Evolutionary conservation across 2,888 invertebrate genomes (phyloP).

Genomic region (Tortrix viridana): DNA sequence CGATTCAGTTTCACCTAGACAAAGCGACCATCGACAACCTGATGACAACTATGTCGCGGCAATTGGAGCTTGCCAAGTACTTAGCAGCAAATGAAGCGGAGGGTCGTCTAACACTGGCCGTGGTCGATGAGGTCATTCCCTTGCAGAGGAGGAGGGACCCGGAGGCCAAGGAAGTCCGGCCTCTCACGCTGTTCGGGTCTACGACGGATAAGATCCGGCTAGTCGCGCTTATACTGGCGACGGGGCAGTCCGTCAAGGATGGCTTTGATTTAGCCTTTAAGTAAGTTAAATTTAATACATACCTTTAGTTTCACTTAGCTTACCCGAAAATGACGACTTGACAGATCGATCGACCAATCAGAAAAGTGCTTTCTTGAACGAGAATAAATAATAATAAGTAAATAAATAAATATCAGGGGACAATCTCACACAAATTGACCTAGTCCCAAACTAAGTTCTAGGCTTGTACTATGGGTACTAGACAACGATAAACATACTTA

Average conservation of each 20-base stretch:
- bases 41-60: constrained; percentile 91
- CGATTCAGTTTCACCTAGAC: constrained; percentile 88
- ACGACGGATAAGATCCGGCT: constrained; percentile 87
- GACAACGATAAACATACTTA: too few relatives aligned
- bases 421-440: too few relatives aligned
- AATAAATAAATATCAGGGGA: too few relatives aligned
- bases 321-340: background rate
- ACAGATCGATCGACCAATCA: background rate
- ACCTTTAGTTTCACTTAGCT: too few relatives aligned
- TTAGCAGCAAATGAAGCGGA: constrained; percentile 86
- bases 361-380: too few relatives aligned
- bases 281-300: too few relatives aligned
- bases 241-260: constrained; percentile 87
- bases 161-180: constrained; percentile 57
- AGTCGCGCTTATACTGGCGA: constrained; percentile 87
- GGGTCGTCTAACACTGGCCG: constrained; percentile 71
- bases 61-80: constrained; percentile 91
- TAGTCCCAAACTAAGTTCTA: too few relatives aligned
- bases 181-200: constrained; percentile 90
- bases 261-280: constrained; percentile 89
- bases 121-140: constrained; percentile 67
- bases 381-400: too few relatives aligned
- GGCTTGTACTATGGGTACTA: too few relatives aligned
- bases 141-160: constrained; percentile 51
- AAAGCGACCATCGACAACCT: constrained; percentile 89